phyloP scores from a whole-genome alignment of 2,113 vertebrate genomes.

The Sturnira hondurensis region DNA sequence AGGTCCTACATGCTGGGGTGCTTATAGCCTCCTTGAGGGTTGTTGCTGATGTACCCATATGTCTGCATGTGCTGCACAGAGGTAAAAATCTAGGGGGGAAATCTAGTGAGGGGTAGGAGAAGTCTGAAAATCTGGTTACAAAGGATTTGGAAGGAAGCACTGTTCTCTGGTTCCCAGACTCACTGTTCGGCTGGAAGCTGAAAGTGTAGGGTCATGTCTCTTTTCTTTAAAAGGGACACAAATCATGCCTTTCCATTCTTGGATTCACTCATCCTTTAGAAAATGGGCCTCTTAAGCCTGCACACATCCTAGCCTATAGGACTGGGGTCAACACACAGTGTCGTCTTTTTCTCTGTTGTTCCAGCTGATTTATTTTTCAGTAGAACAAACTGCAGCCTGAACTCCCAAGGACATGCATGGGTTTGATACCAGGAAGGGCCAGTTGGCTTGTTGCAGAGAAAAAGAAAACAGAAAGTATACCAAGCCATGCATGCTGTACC shows the following conservation, averaged over 20 bases:
- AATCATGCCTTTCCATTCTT: not conserved
- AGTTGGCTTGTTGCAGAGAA: not conserved
- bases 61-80: constrained; percentile 54
- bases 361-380: not conserved
- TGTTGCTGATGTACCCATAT: constrained; percentile 44
- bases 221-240: constrained; percentile 30
- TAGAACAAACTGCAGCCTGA: not conserved
- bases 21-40: constrained; percentile 34
- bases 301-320: not conserved
- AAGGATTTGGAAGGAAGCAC: constrained; percentile 15
- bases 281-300: not conserved
- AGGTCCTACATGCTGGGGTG: constrained; percentile 39
- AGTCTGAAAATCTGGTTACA: constrained; percentile 40
- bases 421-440: not conserved
- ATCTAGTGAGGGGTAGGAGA: not conserved
- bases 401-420: not conserved
- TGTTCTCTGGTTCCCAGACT: not conserved
- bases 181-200: constrained; percentile 34
- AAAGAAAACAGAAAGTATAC: not conserved
- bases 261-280: not conserved
- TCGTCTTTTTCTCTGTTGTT: not conserved
- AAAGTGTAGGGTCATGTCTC: constrained; percentile 33
- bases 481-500: not conserved
- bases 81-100: constrained; percentile 44
- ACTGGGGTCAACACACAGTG: not conserved